phyloP scores from a whole-genome alignment of 2,888 invertebrate species.

The Enchytraeus crypticus region DNA sequence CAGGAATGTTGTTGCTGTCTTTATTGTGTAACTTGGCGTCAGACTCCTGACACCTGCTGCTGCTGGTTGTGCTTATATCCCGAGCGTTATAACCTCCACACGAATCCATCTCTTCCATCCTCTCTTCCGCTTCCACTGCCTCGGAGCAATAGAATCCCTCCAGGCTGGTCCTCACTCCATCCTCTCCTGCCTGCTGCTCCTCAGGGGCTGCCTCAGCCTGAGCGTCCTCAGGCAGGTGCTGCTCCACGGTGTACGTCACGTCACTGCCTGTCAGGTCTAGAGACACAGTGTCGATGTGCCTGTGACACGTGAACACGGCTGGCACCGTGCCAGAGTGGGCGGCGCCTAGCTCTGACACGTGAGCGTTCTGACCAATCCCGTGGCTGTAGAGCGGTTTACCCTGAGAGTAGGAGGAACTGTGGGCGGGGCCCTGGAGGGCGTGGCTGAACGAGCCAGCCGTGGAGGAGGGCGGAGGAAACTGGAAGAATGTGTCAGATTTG shows the following conservation, averaged over 20 bases:
- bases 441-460: background rate
- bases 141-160: background rate
- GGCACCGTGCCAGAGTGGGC: background rate
- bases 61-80: background rate
- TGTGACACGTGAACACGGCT: background rate
- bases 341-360: no score
- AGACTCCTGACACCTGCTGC: background rate
- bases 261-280: slow-evolving; percentile 42
- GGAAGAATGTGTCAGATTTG: background rate
- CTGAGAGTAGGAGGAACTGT: background rate
- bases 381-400: background rate
- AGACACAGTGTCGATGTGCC: slow-evolving; percentile 28
- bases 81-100: no score
- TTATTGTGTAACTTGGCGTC: background rate
- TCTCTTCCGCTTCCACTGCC: background rate
- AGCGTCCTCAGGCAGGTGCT: background rate
- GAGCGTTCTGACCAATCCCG: slow-evolving; percentile 1
- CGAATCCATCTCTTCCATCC: no score
- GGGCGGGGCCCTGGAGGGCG: background rate
- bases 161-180: background rate
- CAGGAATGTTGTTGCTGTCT: no score
- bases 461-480: background rate
- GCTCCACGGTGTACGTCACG: slow-evolving; percentile 23
- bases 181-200: background rate
- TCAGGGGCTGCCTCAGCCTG: background rate